A percentile compares a stretch with the other conserved stretches of the same genome.
Conservation (phyloP, 2,888 invertebrate species). For the Entomobrya proxima region DNA sequence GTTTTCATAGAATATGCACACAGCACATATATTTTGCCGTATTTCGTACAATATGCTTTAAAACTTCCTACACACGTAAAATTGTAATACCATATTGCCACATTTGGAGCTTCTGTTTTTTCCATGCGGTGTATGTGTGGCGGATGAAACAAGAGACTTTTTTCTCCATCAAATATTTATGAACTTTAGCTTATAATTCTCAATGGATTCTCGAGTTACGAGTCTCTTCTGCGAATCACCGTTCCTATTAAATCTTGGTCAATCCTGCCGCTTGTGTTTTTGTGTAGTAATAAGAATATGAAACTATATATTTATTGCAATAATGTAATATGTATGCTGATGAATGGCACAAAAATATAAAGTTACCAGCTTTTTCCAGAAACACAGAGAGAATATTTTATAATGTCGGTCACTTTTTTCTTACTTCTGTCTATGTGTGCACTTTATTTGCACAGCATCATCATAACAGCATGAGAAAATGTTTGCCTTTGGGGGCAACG, state of each 20-base stretch:
- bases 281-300: too few relatives aligned
- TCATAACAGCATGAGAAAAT: neutral
- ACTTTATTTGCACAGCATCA: slow-evolving; percentile 16
- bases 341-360: neutral
- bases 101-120: neutral
- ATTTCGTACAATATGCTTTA: neutral
- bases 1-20: slow-evolving; percentile 13
- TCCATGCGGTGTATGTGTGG: too few relatives aligned
- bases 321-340: too few relatives aligned
- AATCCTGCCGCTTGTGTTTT: slow-evolving; percentile 9
- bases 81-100: neutral
- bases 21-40: neutral
- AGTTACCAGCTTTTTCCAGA: neutral
- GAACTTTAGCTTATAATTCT: slow-evolving; percentile 22
- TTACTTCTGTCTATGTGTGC: too few relatives aligned
- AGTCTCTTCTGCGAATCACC: slow-evolving; percentile 39
- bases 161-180: slow-evolving; percentile 41
- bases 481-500: slow-evolving; percentile 17
- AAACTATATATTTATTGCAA: neutral
- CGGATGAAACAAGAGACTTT: neutral
- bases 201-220: slow-evolving; percentile 4
- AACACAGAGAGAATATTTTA: neutral
- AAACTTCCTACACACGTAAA: neutral
- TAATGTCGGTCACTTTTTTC: slow-evolving; percentile 3
- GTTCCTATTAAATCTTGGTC: slow-evolving; percentile 36